phyloP scores from a whole-genome alignment of 2,888 invertebrate genomes.

The Tiphia femorata region DNA sequence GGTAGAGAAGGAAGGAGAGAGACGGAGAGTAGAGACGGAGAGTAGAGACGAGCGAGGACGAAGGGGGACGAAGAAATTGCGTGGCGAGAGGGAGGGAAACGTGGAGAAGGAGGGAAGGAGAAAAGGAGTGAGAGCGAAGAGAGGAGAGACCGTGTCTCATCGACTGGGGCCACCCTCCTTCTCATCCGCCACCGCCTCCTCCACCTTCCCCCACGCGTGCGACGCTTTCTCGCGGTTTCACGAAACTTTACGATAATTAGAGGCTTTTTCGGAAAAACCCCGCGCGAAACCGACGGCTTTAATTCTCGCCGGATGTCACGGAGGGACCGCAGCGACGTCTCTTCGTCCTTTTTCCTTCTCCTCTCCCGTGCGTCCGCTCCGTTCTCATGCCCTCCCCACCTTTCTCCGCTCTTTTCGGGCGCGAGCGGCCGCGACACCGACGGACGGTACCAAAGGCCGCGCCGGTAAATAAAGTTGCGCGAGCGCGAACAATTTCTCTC shows the following conservation, averaged over 20 bases:
- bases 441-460: neutral
- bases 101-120: conserved; percentile 5
- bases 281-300: conserved; percentile 13
- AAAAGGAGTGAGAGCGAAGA: neutral
- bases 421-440: neutral
- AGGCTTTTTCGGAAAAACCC: conserved; percentile 33
- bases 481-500: conserved; percentile 28
- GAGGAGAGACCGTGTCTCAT: neutral
- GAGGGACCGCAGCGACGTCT: neutral
- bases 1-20: conserved; percentile 13
- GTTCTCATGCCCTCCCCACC: neutral
- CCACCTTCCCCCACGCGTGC: no score
- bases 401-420: neutral
- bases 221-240: conserved; percentile 23
- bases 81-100: neutral
- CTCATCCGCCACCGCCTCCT: no score
- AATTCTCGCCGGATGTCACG: conserved; percentile 16
- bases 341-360: neutral
- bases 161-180: neutral
- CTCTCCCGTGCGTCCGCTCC: neutral
- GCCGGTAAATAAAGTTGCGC: no score
- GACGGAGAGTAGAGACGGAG: conserved; percentile 5
- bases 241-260: conserved; percentile 44
- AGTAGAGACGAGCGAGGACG: conserved; percentile 1
- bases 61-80: no score